Percentiles rank a stretch among this genome's conserved stretches.
These are phyloP conservation scores for Eulithis testata DNA, from an alignment of 2,888 invertebrate species.

Conservation along the genomic window DNA sequence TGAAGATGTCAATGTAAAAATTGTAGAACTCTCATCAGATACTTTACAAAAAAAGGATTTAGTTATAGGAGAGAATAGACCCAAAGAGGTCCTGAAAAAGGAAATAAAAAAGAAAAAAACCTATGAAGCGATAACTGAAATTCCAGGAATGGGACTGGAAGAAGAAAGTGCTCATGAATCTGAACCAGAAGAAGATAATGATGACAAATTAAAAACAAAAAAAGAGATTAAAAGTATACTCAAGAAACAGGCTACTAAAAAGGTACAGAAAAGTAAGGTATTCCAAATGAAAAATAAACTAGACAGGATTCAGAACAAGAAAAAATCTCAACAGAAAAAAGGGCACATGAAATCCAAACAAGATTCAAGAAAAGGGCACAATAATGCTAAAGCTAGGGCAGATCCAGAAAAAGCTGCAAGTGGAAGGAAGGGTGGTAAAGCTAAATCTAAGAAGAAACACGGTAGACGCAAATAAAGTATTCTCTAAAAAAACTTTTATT, in stretches of 20 bases:
- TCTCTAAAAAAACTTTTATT: constrained; percentile 14
- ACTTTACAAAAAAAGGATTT: constrained; percentile 88
- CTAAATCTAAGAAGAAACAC: constrained; percentile 69
- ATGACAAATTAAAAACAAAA: constrained; percentile 78
- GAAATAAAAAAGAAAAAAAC: constrained; percentile 51
- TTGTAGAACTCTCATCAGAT: constrained; percentile 89
- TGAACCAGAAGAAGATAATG: constrained; percentile 58
- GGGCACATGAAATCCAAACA: constrained; percentile 53
- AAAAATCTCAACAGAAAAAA: constrained; percentile 83
- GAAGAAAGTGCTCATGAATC: constrained; percentile 60
- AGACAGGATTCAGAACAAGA: constrained; percentile 88
- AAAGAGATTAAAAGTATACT: constrained; percentile 89
- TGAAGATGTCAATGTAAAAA: constrained; percentile 91
- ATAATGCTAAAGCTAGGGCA: constrained; percentile 60
- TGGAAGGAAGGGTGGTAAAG: constrained; percentile 56
- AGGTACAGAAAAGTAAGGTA: constrained; percentile 90
- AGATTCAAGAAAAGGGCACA: constrained; percentile 48
- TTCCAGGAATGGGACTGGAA: constrained; percentile 72
- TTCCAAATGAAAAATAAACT: constrained; percentile 90
- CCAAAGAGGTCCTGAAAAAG: constrained; percentile 58
- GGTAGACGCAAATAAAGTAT: constrained; percentile 67
- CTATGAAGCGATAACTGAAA: constrained; percentile 47
- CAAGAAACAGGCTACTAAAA: constrained; percentile 89
- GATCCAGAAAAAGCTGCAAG: constrained; percentile 52
- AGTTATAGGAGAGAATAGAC: constrained; percentile 89